Base-by-base conservation (phyloP, 2,888 invertebrate genomes). In the Metallyticus violacea region DNA sequence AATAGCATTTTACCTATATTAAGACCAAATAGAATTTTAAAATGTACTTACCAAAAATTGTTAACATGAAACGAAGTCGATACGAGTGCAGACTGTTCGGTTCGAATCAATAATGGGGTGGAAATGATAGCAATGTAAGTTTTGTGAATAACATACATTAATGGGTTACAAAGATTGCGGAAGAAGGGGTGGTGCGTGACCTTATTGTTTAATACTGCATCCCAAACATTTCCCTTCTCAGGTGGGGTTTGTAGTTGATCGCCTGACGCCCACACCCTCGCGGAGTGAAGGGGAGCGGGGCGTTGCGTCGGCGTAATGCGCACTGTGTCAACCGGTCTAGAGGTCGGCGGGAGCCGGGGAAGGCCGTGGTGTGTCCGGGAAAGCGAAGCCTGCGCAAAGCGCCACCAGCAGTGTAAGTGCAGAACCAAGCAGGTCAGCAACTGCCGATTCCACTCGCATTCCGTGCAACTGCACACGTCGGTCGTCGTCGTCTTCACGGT, bases 401-500 rank as follows among this genome's bases (percentile, higher is more conserved):
- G 77, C 26, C 26, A 26, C 40, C 76, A 27, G 84, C 84, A 76
- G 62, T 2, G 79, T 22, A 4, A 76, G 86, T 77, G 27, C 27
- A 15, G 28, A 79, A 26, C 62, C 40, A 79, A 62, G 62, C 84
- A 80, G 84, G 22, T 26, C 26, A 0, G 30, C 7, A n/a, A 25
- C 82, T 22, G 26, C 25, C n/a, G n/a, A n/a, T n/a, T n/a, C n/a
- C n/a, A n/a, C n/a, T n/a, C 86, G 29, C 80, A 62, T 30, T 25
- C 25, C 79, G 26, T 77, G 77, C 7, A 79, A 77, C 80, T 29
- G 26, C 77, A 22, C 77, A 7, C 26, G 62, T 26, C 85, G 80
- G 76, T 91, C 91, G 25, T 90, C 88, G 40, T 89, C 90, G 77
- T 91, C 91, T 83, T 91, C 90, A 87, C 85, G 80, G 76, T 91